phyloP scores from a whole-genome alignment of 2,797 vertebrate species.

The Allobates femoralis region DNA sequence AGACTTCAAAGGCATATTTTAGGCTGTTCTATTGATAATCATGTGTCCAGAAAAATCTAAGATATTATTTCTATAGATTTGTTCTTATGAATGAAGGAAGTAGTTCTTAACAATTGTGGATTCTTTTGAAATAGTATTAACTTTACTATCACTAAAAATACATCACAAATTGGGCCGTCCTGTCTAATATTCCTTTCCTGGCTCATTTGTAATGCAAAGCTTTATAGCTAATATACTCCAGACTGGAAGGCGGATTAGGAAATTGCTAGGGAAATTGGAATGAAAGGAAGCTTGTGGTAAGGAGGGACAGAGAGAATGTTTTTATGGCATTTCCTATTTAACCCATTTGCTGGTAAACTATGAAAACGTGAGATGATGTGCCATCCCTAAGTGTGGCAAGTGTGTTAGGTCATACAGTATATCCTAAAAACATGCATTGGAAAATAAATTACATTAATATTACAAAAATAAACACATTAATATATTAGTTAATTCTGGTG shows the following conservation, averaged over 20 bases:
- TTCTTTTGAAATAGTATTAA: not conserved
- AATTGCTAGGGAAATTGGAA: constrained; percentile 72
- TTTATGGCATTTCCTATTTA: constrained; percentile 17
- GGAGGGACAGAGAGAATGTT: constrained; percentile 2
- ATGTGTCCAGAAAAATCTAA: not conserved
- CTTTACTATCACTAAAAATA: not conserved
- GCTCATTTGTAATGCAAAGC: constrained; percentile 19
- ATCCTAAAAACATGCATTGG: too few relatives aligned
- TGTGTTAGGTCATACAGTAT: not conserved
- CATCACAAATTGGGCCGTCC: constrained; percentile 21
- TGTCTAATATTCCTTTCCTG: constrained; percentile 27
- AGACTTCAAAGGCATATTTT: not conserved
- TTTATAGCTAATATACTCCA: constrained; percentile 71
- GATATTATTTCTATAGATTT: not conserved
- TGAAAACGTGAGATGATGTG: not conserved
- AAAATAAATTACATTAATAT: not conserved
- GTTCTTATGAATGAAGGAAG: not conserved
- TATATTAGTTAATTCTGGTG: not conserved
- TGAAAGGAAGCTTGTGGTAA: constrained; percentile 61
- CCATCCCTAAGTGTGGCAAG: not conserved
- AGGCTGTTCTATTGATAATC: not conserved
- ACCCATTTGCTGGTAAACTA: constrained; percentile 7
- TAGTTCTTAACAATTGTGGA: not conserved
- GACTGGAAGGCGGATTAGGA: constrained; percentile 71
- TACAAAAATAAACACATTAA: not conserved